Percentiles rank a stretch among this genome's conserved stretches.
Conservation (phyloP, 2,797 vertebrate species). For the Anableps anableps region DNA sequence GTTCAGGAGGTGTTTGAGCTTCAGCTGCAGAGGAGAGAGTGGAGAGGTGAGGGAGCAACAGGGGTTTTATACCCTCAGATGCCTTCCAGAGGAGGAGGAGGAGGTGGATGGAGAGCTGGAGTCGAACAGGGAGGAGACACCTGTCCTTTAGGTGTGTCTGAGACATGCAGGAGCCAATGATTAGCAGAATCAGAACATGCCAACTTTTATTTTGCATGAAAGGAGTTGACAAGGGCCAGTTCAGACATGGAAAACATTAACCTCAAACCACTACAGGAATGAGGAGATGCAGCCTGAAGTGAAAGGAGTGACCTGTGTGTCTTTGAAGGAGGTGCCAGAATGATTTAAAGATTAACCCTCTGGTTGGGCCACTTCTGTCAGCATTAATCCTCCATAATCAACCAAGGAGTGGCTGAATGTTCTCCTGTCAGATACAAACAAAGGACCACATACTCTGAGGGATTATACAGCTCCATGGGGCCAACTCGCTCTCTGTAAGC, state of each 20-base stretch:
- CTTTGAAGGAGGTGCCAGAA: not conserved
- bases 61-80: constrained; percentile 50
- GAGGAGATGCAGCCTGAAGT: not conserved
- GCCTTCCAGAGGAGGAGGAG: constrained; percentile 17
- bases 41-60: not conserved
- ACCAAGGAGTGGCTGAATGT: not conserved
- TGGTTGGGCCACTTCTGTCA: not conserved
- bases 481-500: not conserved
- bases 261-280: not conserved
- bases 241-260: constrained; percentile 24
- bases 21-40: constrained; percentile 56
- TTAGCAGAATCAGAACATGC: not conserved
- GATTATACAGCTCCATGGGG: not conserved
- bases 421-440: not conserved
- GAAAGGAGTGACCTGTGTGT: not conserved
- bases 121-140: constrained; percentile 40
- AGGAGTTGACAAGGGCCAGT: constrained; percentile 14
- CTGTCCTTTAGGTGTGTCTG: constrained; percentile 43
- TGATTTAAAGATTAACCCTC: not conserved
- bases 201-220: constrained; percentile 10
- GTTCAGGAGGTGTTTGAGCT: constrained; percentile 40
- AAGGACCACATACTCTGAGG: not conserved
- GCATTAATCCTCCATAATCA: not conserved
- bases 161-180: constrained; percentile 19
- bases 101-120: not conserved